Conservation (phyloP, 2,888 invertebrate genomes). For the Drosophila stalkeri region DNA sequence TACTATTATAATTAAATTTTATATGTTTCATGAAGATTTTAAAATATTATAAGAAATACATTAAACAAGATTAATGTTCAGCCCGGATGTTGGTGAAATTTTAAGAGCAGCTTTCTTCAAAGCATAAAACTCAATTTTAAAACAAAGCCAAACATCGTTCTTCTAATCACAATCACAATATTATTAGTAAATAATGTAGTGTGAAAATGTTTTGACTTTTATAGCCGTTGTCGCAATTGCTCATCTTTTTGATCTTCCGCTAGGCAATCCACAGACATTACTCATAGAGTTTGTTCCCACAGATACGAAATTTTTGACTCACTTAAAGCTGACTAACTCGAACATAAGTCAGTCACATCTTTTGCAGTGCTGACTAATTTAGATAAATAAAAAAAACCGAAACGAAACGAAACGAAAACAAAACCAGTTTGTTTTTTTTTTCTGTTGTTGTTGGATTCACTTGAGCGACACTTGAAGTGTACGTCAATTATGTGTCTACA, state of each 20-base stretch:
- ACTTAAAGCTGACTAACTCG: conserved; percentile 56
- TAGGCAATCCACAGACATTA: conserved; percentile 43
- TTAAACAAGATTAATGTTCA: neutral
- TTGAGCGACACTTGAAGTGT: conserved; percentile 52
- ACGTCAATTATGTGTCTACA: conserved; percentile 36
- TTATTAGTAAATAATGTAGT: neutral
- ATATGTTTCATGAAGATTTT: no score
- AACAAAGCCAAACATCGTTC: neutral
- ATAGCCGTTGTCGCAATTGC: conserved; percentile 2
- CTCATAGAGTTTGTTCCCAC: conserved; percentile 48
- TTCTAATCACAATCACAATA: neutral
- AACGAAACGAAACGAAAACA: conserved; percentile 19
- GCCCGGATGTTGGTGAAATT: neutral
- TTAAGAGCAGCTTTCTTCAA: neutral
- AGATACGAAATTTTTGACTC: conserved; percentile 38
- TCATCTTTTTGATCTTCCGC: conserved; percentile 34
- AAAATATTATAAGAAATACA: neutral
- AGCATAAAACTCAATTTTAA: neutral
- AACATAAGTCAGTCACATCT: conserved; percentile 44
- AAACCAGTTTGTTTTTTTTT: conserved; percentile 45
- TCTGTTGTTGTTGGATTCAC: conserved; percentile 26
- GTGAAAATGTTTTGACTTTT: conserved; percentile 10
- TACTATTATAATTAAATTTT: no score
- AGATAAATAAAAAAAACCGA: conserved; percentile 3
- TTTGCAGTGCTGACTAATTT: conserved; percentile 53